Evolutionary conservation across 2,113 vertebrate species (phyloP).

Genomic region (Parus major): DNA sequence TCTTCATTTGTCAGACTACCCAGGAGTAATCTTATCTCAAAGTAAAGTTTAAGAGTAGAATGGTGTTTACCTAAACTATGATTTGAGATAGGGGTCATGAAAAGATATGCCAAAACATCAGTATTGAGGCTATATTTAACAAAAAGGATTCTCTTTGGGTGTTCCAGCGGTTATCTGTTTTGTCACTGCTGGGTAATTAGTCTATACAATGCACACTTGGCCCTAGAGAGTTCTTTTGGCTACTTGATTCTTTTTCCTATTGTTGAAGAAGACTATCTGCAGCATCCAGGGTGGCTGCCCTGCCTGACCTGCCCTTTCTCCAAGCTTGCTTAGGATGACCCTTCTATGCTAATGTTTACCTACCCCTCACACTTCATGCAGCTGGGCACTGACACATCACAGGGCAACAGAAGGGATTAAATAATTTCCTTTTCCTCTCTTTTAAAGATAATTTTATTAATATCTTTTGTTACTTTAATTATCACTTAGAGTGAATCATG

Average conservation of each 20-base stretch:
- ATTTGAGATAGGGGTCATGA: not conserved
- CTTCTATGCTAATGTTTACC: not conserved
- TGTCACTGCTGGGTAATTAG: not conserved
- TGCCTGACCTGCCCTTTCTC: not conserved
- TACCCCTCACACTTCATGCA: not conserved
- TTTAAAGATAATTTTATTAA: not conserved
- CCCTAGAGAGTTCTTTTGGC: not conserved
- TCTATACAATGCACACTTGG: not conserved
- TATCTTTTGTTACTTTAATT: not conserved
- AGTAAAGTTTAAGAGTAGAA: slow-evolving; percentile 1
- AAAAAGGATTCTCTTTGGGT: not conserved
- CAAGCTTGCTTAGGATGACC: not conserved
- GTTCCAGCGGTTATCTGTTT: not conserved
- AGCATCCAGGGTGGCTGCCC: not conserved
- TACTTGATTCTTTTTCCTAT: not conserved
- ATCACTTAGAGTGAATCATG: not conserved
- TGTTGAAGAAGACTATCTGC: slow-evolving; percentile 31
- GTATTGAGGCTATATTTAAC: not conserved
- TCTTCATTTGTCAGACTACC: not conserved
- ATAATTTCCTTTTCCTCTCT: not conserved
- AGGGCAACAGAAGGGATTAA: not conserved
- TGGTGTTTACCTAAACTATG: not conserved
- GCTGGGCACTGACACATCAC: not conserved
- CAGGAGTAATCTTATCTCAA: not conserved
- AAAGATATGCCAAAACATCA: not conserved